Evolutionary conservation across 2,113 vertebrate species (phyloP), one percentile per base, ranked within the genome.

Genomic region (Tiliqua scincoides): DNA sequence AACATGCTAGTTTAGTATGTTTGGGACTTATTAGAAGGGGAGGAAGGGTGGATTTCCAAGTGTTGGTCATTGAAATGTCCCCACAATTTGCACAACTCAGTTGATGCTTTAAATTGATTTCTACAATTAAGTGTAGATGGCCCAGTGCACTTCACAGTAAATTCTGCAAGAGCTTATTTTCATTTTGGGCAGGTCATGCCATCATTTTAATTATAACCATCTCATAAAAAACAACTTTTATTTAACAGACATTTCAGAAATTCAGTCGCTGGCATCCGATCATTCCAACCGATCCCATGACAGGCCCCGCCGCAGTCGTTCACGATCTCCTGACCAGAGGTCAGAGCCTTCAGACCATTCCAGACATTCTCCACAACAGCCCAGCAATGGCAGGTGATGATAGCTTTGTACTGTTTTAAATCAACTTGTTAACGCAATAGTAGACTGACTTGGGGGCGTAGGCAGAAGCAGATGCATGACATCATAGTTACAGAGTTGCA

Each of bases 231-330:
- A 92, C 83, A 89, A 91, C 84, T 95, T 96, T 94, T 92, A 77
- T 95, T 96, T 94, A 92, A 96, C 96, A 99, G 99, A 99, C 96
- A 99, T 99, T 97, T 99, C 99, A 97, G 99, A 99, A 97, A 99
- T 99, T 95, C 99, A 99, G 96, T 99, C 99, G 86, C 95, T 99
- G 96, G 98, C 97, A 93, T 99, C 99, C 84, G 98, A 99, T 96
- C 99, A 99, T 97, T 99, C 99, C 90, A 98, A 97, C 94, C 98
- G 97, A 95, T 99, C 98, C 40, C 98, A 99, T 88, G 98, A 99
- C 95, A 96, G 98, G 93, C 97, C 97, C 87, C 97, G 97, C 87
- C 98, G 98, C 96, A 98, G 97, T 95, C 97, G 97, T 84, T 99
- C 99, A 52, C 97, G 97, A 83, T 99, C 99, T 93, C 98, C 98